Base-by-base conservation (phyloP, 2,888 invertebrate species). In the Hirtodrosophila confusa region DNA sequence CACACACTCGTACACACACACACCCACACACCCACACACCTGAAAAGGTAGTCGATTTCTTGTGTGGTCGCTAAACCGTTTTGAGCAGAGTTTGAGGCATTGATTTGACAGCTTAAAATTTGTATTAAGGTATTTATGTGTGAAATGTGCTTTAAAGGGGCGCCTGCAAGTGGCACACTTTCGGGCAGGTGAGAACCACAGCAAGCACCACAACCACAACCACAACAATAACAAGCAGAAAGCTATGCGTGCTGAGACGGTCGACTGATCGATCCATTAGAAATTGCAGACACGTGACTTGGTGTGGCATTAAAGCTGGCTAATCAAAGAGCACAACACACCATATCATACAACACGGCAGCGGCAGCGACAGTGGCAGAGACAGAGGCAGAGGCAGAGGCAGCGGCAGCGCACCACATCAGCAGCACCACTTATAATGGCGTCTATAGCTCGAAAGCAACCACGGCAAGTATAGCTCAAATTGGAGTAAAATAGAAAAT, bases 401-500 rank as follows among this genome's bases (percentile, higher is more conserved):
- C 17, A 17, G 17, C 17, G 17, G 17, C 17, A 17, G 17, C 48
- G 56, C 54, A 39, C 37, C 71, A 63, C 40, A 43, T 17, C 49
- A 43, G 31, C 56, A 50, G 60, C 54, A 45, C 23, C 61, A 60
- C 65, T 78, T 78, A 84, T 75, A 70, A 76, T 72, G 58, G 71
- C 67, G 62, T 69, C 47, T 61, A 55, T 35, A 57, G 78, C 58
- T 69, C 62, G 78, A 83, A 77, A 82, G 80, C 77, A 82, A 73
- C 67, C 67, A 65, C 73, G 66, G 49, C 74, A 68, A 71, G 65
- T 55, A 62, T 50, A 47, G 68, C 84, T 76, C 58, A 82, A 89
- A 89, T 86, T 89, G 82, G 84, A 88, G 86, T 89, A 86, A 86
- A 88, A 84, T 88, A 86, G 88, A 86, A 88, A 89, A 89, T 80